Percentiles rank a stretch among this genome's conserved stretches.
These are phyloP conservation scores for Crossoptilon crossoptilon DNA, from an alignment of 2,797 vertebrate genomes.

Conservation along the genomic window DNA sequence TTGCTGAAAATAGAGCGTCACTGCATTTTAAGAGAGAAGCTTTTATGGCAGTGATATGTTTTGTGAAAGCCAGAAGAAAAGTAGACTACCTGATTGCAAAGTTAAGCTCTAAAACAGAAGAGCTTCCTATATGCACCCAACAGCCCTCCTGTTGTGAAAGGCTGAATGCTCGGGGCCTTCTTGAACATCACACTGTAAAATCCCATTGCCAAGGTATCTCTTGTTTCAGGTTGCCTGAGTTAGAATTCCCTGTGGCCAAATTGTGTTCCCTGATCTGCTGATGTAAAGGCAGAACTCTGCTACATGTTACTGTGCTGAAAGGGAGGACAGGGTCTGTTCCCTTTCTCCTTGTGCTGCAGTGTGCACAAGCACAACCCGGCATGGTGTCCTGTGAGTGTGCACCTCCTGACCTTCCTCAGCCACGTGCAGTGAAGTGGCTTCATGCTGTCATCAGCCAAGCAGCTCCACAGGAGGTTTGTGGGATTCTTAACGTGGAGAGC, in stretches of 20 bases:
- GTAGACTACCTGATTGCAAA: background rate
- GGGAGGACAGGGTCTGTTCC: background rate
- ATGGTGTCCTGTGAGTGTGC: background rate
- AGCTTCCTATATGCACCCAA: background rate
- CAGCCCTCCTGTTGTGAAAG: background rate
- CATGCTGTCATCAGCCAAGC: background rate
- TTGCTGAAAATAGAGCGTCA: background rate
- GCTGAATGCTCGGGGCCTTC: background rate
- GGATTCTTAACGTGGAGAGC: background rate
- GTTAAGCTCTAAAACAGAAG: background rate
- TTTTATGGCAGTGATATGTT: background rate
- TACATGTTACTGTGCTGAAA: background rate
- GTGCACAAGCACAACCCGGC: background rate
- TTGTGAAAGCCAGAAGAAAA: background rate
- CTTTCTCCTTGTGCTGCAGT: background rate
- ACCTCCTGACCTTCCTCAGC: background rate
- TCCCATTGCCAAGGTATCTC: fast-evolving
- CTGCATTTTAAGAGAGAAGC: background rate
- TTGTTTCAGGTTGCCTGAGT: background rate
- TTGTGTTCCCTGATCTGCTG: background rate
- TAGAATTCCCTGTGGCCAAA: background rate
- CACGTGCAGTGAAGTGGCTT: background rate
- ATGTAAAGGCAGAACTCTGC: background rate
- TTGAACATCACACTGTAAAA: background rate
- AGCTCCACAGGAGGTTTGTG: slow-evolving; percentile 1